Conservation (phyloP, 2,797 vertebrate genomes). For the Dipus sagitta region DNA sequence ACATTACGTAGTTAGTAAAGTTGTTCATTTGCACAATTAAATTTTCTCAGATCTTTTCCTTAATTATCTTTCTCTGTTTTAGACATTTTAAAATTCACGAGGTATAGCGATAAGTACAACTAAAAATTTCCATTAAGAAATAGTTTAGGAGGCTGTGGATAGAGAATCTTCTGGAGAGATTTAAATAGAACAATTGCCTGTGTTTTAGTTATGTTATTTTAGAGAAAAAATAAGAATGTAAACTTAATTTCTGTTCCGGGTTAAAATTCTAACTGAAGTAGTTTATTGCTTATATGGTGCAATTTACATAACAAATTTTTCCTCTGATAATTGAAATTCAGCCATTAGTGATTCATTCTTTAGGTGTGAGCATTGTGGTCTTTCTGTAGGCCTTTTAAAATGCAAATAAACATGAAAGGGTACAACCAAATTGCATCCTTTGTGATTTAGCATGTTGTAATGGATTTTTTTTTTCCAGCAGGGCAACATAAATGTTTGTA, state of each 20-base stretch:
- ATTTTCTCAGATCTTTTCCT: conserved; percentile 41
- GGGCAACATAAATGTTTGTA: conserved; percentile 53
- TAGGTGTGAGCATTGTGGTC: conserved; percentile 52
- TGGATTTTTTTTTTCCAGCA: conserved; percentile 20
- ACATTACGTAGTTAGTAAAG: conserved; percentile 56
- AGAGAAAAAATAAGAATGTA: conserved; percentile 47
- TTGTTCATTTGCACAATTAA: conserved; percentile 67
- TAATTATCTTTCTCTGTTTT: conserved; percentile 62
- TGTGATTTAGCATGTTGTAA: conserved; percentile 42
- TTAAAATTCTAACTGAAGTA: conserved; percentile 43
- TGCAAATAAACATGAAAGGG: conserved; percentile 46
- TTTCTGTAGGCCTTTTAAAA: conserved; percentile 68
- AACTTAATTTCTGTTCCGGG: conserved; percentile 67
- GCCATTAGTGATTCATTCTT: conserved; percentile 59
- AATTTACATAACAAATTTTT: conserved; percentile 70
- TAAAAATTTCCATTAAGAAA: conserved; percentile 60
- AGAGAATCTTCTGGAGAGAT: conserved; percentile 15
- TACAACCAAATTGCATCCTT: conserved; percentile 56
- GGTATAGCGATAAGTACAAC: conserved; percentile 50
- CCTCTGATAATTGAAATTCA: conserved; percentile 65
- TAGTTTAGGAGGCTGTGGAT: conserved; percentile 3
- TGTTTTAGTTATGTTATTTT: conserved; percentile 56
- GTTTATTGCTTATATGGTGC: conserved; percentile 5
- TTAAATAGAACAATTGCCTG: conserved; percentile 41
- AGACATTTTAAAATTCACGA: conserved; percentile 70